Conservation (phyloP, 2,797 vertebrate species). For the Ptychadena robeensis region DNA sequence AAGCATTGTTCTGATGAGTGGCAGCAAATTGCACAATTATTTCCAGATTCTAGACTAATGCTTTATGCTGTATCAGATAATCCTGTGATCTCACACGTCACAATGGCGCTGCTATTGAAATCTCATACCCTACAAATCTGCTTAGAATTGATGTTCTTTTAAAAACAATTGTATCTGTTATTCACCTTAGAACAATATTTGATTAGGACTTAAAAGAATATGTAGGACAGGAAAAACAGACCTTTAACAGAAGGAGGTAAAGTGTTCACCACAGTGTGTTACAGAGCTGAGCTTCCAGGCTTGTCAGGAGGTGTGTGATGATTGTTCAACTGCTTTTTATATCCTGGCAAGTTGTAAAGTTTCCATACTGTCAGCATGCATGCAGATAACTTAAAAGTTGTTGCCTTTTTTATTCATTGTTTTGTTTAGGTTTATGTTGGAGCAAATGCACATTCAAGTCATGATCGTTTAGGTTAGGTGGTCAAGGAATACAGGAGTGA, state of each 20-base stretch:
- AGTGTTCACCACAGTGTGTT: not conserved
- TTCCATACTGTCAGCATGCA: not conserved
- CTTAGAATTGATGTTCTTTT: conserved; percentile 44
- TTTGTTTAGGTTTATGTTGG: no score
- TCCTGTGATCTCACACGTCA: conserved; percentile 23
- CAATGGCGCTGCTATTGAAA: conserved; percentile 22
- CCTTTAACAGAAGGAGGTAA: not conserved
- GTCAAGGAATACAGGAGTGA: no score
- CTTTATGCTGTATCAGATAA: conserved; percentile 20
- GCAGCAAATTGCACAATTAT: not conserved
- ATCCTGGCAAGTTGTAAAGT: not conserved
- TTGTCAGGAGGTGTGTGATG: not conserved
- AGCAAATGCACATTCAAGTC: no score
- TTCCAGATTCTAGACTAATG: conserved; percentile 12
- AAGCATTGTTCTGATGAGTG: not conserved
- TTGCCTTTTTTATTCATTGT: no score
- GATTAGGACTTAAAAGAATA: conserved; percentile 14
- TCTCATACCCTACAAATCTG: conserved; percentile 35
- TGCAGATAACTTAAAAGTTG: not conserved
- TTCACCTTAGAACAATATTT: conserved; percentile 31
- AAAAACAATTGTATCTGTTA: conserved; percentile 27
- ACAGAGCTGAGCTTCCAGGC: not conserved
- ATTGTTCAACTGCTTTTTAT: not conserved
- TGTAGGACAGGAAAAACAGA: not conserved
- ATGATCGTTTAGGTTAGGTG: no score